Percentiles rank a stretch among this genome's conserved stretches.
Evolutionary conservation across 1,140 invertebrate genomes (phyloP).

Genomic region (Drosophila simulans): DNA sequence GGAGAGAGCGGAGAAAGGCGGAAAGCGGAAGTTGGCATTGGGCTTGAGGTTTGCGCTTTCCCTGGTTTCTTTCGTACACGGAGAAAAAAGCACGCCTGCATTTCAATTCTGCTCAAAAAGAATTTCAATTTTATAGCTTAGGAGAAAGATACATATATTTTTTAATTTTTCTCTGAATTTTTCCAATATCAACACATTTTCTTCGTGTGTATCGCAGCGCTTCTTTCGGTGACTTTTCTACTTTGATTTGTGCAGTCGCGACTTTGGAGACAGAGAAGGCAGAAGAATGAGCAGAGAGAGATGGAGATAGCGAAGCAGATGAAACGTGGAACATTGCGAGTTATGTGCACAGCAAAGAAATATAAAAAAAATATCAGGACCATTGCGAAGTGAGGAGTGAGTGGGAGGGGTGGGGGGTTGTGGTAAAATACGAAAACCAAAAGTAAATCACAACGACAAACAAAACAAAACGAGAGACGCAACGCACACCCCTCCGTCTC

Average conservation of each 20-base stretch:
- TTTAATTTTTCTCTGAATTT: too few species aligned
- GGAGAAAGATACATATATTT: too few species aligned
- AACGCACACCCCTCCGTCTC: slow-evolving; percentile 17
- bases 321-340: slow-evolving; percentile 46
- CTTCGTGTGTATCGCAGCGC: not conserved
- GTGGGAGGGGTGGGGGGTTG: too few species aligned
- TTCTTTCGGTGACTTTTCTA: slow-evolving; percentile 25
- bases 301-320: slow-evolving; percentile 16
- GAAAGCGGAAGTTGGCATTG: slow-evolving; percentile 3
- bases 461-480: slow-evolving; percentile 76
- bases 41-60: slow-evolving; percentile 14
- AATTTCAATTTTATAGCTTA: too few species aligned
- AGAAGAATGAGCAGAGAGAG: not conserved
- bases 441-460: slow-evolving; percentile 80
- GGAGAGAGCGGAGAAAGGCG: not conserved
- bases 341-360: slow-evolving; percentile 72
- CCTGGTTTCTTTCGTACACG: not conserved
- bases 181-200: not conserved
- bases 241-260: slow-evolving; percentile 48
- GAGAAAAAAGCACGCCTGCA: not conserved
- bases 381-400: not conserved
- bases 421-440: slow-evolving; percentile 37
- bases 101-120: too few species aligned
- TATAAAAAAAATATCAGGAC: slow-evolving; percentile 7
- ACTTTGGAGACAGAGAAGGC: slow-evolving; percentile 28